Base-by-base conservation (phyloP, 64 coral and sea anemone genomes). In the Montipora sp. region DNA sequence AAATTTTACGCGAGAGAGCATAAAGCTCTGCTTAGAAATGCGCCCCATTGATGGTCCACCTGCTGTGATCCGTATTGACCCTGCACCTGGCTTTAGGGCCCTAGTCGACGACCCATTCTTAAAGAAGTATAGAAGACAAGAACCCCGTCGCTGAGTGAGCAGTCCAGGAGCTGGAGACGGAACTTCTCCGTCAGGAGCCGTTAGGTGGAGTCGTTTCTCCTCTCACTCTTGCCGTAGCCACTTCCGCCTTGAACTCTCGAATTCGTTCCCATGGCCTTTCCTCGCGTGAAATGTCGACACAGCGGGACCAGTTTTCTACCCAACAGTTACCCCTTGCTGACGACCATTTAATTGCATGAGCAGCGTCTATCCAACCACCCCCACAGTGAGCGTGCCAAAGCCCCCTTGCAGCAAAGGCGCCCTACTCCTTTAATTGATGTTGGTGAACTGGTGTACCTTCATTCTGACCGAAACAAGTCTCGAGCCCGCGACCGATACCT, bases 361-460 rank as follows among this genome's bases (percentile, higher is more conserved):
- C 59, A 83, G 48, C 80, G 69, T 59, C 70, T 92, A 27, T 83
- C 82, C 51, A 91, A 91, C 79, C 79, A 91, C 50, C 5, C 43
- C 43, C 73, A 75, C 73, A 75, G 73, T 75, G 73, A 75, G 43
- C n/a, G 43, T 21, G n/a, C 73, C 43, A 75, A 75, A 45, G 73
- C 73, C 13, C 5, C 73, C 73, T 21, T 45, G n/a, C n/a, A 45
- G n/a, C 73, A 53, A 53, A 53, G 51, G 51, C 51, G 51, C 51
- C 51, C 51, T 53, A 53, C 51, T 53, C 51, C 51, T 75, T 45
- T 21, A 23, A 75, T 23, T 23, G 73, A 45, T 23, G 91, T 87
- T 78, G 91, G 91, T 45, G 67, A 93, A 53, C 77, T 92, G 59
- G 82, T 92, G 43, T 92, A 92, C 36, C 80, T 92, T 18, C 58